These are phyloP conservation scores for Pycnomerus fuliginosus DNA, from an alignment of 2,888 invertebrate genomes.

Conservation along the genomic window DNA sequence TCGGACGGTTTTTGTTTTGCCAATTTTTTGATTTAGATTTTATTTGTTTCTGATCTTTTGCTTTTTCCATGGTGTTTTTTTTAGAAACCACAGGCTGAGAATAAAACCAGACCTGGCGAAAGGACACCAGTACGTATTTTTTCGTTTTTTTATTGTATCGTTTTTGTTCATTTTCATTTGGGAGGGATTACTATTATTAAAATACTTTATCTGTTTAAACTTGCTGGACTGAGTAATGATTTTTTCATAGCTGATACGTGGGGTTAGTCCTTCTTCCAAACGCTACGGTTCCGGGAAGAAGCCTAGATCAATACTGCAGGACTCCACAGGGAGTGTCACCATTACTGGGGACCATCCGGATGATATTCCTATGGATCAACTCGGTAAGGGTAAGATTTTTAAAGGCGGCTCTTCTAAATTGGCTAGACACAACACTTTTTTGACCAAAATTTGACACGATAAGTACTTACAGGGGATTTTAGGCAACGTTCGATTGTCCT, in stretches of 20 bases:
- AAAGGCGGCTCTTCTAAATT: neutral
- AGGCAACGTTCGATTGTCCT: too few relatives aligned
- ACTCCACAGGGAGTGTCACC: slow-evolving; percentile 50
- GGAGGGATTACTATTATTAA: too few relatives aligned
- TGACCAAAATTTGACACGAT: too few relatives aligned
- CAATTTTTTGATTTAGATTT: slow-evolving; percentile 42
- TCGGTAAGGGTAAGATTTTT: slow-evolving; percentile 52
- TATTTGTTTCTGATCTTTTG: slow-evolving; percentile 59
- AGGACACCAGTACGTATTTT: slow-evolving; percentile 70
- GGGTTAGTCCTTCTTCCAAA: slow-evolving; percentile 55
- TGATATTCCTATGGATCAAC: slow-evolving; percentile 54
- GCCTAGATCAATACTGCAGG: slow-evolving; percentile 42
- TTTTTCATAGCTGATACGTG: slow-evolving; percentile 61
- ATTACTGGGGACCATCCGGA: slow-evolving; percentile 46
- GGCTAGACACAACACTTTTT: too few relatives aligned
- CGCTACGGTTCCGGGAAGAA: slow-evolving; percentile 40
- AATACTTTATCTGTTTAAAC: too few relatives aligned
- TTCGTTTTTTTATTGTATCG: slow-evolving; percentile 22
- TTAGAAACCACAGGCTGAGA: slow-evolving; percentile 24
- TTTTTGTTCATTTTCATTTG: slow-evolving; percentile 18
- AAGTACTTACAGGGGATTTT: too few relatives aligned
- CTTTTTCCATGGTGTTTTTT: slow-evolving; percentile 39
- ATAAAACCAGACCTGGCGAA: slow-evolving; percentile 59
- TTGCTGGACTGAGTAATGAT: neutral
- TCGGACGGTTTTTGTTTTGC: slow-evolving; percentile 38